Percentiles rank a stretch among this genome's conserved stretches.
Conservation (phyloP, 2,797 vertebrate species). For the Danio aesculapii region DNA sequence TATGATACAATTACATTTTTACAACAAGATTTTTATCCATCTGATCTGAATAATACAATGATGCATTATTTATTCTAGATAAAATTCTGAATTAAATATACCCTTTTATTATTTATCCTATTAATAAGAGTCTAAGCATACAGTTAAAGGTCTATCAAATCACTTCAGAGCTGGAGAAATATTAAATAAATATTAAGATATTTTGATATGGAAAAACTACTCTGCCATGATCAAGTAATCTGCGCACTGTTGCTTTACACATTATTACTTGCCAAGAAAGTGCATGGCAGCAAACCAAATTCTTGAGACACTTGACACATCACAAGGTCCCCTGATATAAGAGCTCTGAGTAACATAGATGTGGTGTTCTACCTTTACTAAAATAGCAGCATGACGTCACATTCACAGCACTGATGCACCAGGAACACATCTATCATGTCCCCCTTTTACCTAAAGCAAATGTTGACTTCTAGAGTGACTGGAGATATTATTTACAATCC, state of each 20-base stretch:
- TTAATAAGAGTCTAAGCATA: neutral
- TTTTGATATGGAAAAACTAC: slow-evolving; percentile 21
- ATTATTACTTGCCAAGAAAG: slow-evolving; percentile 18
- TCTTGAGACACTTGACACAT: slow-evolving; percentile 23
- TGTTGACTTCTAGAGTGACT: no score
- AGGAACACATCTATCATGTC: no score
- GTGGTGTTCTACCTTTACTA: neutral
- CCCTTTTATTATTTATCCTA: neutral
- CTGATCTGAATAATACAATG: no score
- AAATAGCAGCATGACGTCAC: slow-evolving; percentile 17
- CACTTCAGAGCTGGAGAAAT: neutral
- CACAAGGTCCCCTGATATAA: slow-evolving; percentile 39
- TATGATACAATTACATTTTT: no score
- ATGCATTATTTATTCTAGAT: no score
- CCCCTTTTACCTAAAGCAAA: neutral
- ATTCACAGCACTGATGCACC: neutral
- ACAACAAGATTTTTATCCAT: no score
- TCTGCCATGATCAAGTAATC: neutral
- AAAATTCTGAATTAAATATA: no score
- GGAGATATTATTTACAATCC: no score
- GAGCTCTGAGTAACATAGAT: slow-evolving; percentile 11
- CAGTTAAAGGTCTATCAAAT: neutral
- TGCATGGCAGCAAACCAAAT: slow-evolving; percentile 20
- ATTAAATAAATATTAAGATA: slow-evolving; percentile 15
- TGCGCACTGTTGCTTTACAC: neutral